phyloP scores from a whole-genome alignment of 2,888 invertebrate species.

The Spialia ferax region DNA sequence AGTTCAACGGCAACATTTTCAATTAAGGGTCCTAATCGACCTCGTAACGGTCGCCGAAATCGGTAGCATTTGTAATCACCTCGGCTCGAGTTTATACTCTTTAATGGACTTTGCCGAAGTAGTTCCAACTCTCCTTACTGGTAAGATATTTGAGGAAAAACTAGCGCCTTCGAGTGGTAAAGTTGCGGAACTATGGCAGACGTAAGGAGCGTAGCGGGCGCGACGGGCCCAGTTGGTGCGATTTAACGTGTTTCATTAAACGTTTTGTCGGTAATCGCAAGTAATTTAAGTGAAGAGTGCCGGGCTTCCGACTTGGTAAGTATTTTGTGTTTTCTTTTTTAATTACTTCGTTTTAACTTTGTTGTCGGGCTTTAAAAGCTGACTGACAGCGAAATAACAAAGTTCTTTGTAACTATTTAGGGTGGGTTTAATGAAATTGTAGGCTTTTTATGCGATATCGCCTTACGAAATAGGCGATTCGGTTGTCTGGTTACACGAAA shows the following conservation, averaged over 20 bases:
- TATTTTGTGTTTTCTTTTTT: constrained; percentile 87
- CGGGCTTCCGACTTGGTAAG: constrained; percentile 86
- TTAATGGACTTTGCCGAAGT: constrained; percentile 85
- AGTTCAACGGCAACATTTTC: constrained; percentile 68
- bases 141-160: constrained; percentile 86
- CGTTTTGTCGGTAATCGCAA: constrained; percentile 86
- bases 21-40: constrained; percentile 80
- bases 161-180: constrained; percentile 81
- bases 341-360: constrained; percentile 87
- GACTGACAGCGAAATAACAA: constrained; percentile 86
- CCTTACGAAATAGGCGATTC: constrained; percentile 63
- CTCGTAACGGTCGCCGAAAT: constrained; percentile 77
- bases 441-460: constrained; percentile 70
- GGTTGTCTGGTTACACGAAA: constrained; percentile 53
- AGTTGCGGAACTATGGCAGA: constrained; percentile 76
- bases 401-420: constrained; percentile 84
- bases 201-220: constrained; percentile 51
- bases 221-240: constrained; percentile 76
- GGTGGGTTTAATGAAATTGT: constrained; percentile 80
- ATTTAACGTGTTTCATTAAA: constrained; percentile 86
- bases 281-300: constrained; percentile 86
- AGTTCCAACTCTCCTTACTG: constrained; percentile 84
- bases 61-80: constrained; percentile 81
- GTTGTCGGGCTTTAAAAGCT: constrained; percentile 84
- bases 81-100: constrained; percentile 81